A percentile compares a stretch with the other conserved stretches of the same genome.
Evolutionary conservation across 2,113 vertebrate species (phyloP).

Genomic region (Carlito syrichta): DNA sequence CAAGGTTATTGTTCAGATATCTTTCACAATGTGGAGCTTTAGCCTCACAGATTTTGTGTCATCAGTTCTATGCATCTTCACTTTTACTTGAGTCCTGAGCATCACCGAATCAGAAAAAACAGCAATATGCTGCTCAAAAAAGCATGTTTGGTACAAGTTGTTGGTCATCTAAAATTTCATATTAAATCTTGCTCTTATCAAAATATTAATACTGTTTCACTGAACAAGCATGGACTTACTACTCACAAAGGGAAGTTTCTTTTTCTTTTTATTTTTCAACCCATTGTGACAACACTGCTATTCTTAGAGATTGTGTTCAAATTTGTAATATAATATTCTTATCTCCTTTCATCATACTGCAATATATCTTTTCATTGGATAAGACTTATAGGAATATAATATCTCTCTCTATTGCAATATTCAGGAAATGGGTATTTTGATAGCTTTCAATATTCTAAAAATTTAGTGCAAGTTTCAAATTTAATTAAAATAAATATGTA

Average conservation of each 20-base stretch:
- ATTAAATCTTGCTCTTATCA: conserved; percentile 58
- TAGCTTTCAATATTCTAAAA: neutral
- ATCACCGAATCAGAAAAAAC: conserved; percentile 41
- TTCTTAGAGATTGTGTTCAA: neutral
- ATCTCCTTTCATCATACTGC: conserved; percentile 11
- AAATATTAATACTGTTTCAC: conserved; percentile 44
- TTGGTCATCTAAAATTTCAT: conserved; percentile 55
- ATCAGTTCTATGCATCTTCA: neutral
- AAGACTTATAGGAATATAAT: neutral
- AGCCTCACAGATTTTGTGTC: neutral
- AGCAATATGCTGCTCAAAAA: conserved; percentile 18
- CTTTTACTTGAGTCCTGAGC: neutral
- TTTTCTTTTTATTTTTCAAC: neutral
- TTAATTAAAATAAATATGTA: conserved; percentile 27
- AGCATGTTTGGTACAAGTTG: neutral
- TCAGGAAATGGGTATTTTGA: neutral
- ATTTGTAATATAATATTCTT: conserved; percentile 45
- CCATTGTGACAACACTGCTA: neutral
- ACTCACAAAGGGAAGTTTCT: neutral
- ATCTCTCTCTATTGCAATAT: neutral
- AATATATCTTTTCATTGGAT: conserved; percentile 42
- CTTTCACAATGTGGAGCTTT: neutral
- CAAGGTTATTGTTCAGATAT: neutral
- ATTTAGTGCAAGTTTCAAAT: neutral
- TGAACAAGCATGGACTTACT: conserved; percentile 14